Percentiles rank a stretch among this genome's conserved stretches.
phyloP scores from a whole-genome alignment of 2,888 invertebrate genomes.

The Morpho helenor region DNA sequence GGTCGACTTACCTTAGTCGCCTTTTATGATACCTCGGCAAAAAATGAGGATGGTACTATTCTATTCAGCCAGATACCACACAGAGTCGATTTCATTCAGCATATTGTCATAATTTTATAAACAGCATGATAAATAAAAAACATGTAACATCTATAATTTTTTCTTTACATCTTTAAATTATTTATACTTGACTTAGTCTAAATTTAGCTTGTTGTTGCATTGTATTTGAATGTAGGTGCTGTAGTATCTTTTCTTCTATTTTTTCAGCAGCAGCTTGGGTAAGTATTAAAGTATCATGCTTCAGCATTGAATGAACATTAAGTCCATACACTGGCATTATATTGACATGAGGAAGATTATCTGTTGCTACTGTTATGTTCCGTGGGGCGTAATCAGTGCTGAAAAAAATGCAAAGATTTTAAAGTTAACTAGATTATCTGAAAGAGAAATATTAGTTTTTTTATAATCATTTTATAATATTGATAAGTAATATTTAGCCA shows the following conservation, averaged over 20 bases:
- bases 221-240: constrained; percentile 82
- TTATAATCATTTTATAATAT: too few relatives aligned
- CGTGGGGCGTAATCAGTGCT: constrained; percentile 92
- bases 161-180: background rate
- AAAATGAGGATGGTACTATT: too few relatives aligned
- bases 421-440: too few relatives aligned
- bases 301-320: constrained; percentile 98
- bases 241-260: constrained; percentile 88
- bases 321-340: constrained; percentile 97
- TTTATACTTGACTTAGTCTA: constrained; percentile 80
- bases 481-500: too few relatives aligned
- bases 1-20: too few relatives aligned
- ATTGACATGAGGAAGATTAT: constrained; percentile 89
- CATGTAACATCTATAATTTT: too few relatives aligned
- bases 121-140: too few relatives aligned
- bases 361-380: constrained; percentile 91
- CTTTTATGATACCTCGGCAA: too few relatives aligned
- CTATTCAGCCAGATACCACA: too few relatives aligned
- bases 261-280: constrained; percentile 90
- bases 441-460: too few relatives aligned
- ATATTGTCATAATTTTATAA: too few relatives aligned
- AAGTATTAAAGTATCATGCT: constrained; percentile 95
- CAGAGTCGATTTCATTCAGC: too few relatives aligned
- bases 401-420: constrained; percentile 43
- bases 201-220: constrained; percentile 67